Percentiles rank a stretch among this genome's conserved stretches.
phyloP scores from a whole-genome alignment of 2,113 vertebrate species.

The Phaethon lepturus region DNA sequence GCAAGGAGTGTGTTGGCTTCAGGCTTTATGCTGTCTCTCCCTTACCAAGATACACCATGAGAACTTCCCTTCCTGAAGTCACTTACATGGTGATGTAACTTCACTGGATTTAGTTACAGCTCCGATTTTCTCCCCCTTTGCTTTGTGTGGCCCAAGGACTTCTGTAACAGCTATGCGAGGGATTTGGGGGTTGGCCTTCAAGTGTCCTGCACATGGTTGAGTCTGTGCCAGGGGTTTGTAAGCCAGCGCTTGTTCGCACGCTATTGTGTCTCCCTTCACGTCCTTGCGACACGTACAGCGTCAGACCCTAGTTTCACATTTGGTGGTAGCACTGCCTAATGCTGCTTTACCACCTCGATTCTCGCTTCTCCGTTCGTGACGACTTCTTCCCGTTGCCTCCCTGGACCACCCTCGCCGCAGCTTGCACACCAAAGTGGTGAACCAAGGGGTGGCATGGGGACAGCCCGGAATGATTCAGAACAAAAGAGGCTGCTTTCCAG shows the following conservation, averaged over 20 bases:
- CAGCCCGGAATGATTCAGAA: background rate
- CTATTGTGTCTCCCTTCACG: background rate
- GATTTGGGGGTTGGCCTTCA: background rate
- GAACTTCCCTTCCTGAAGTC: background rate
- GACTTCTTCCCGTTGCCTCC: background rate
- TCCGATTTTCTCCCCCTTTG: background rate
- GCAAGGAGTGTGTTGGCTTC: background rate
- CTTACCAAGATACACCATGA: background rate
- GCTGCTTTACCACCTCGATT: background rate
- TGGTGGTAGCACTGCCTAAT: background rate
- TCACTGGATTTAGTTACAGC: background rate
- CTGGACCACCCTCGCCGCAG: background rate
- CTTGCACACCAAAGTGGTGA: background rate
- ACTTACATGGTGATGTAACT: background rate
- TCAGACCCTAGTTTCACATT: background rate
- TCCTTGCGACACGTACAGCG: background rate
- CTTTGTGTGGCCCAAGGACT: background rate
- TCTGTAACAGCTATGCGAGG: background rate
- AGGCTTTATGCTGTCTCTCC: background rate
- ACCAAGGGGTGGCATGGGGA: accelerated
- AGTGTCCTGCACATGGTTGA: background rate
- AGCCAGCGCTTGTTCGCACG: background rate
- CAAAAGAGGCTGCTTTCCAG: background rate
- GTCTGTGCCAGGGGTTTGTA: background rate
- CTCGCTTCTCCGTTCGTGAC: background rate